A percentile compares a stretch with the other conserved stretches of the same genome.
Evolutionary conservation across 2,888 invertebrate genomes (phyloP).

Genomic region (Pyralis farinalis): DNA sequence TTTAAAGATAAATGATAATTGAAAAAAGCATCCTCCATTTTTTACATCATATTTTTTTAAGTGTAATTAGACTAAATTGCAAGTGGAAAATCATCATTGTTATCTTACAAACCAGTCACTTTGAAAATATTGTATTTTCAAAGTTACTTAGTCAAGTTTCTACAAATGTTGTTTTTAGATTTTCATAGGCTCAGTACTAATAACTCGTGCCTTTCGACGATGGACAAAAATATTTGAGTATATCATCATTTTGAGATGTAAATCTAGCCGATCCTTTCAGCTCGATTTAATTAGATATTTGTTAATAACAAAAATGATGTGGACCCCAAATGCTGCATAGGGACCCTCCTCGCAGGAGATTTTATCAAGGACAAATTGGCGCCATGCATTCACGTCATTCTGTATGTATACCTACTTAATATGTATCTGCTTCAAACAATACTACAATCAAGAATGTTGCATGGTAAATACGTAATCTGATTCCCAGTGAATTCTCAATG

Average conservation of each 20-base stretch:
- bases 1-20: too few relatives aligned
- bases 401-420: background rate
- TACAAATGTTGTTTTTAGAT: too few relatives aligned
- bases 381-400: background rate
- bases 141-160: too few relatives aligned
- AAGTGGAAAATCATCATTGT: too few relatives aligned
- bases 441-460: background rate
- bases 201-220: background rate
- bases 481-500: background rate
- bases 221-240: background rate
- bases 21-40: too few relatives aligned
- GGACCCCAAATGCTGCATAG: background rate
- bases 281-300: background rate
- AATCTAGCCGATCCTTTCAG: background rate
- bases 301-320: background rate
- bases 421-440: background rate
- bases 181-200: background rate
- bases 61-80: too few relatives aligned
- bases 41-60: too few relatives aligned
- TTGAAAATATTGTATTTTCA: too few relatives aligned
- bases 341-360: conserved; percentile 1
- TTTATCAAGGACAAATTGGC: conserved; percentile 1
- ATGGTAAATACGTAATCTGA: background rate
- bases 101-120: too few relatives aligned
- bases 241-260: background rate